Percentiles rank a stretch among this genome's conserved stretches.
These are phyloP conservation scores for Epinephelus lanceolatus DNA, from an alignment of 2,113 vertebrate species.

Conservation along the genomic window DNA sequence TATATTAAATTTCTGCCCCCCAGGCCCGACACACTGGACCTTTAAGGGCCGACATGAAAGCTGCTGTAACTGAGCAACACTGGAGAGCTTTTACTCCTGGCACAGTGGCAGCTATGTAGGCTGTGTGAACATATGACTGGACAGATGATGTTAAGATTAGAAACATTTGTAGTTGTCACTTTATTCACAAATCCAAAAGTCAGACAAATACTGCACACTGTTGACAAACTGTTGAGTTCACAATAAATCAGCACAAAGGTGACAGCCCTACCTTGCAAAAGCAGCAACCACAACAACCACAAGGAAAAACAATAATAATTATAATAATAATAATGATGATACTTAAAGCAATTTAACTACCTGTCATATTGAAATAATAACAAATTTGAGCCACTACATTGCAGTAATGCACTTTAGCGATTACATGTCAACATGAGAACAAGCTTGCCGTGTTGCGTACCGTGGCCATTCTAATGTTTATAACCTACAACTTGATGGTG, in stretches of 20 bases:
- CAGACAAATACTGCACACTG: conserved; percentile 66
- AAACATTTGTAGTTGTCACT: conserved; percentile 21
- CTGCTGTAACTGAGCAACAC: neutral
- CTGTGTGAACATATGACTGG: neutral
- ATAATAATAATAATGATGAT: conserved; percentile 9
- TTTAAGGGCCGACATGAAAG: neutral
- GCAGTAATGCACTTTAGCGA: conserved; percentile 3
- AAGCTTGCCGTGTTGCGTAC: neutral
- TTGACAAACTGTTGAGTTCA: conserved; percentile 50
- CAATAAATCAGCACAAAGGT: conserved; percentile 42
- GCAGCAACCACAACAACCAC: conserved; percentile 26
- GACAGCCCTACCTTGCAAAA: conserved; percentile 34
- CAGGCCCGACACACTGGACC: too few species aligned
- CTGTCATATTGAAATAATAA: conserved; percentile 1
- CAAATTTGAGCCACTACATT: conserved; percentile 14
- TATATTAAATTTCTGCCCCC: too few species aligned
- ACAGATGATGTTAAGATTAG: conserved; percentile 19
- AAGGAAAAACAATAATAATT: neutral
- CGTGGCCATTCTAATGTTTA: neutral
- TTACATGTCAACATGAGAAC: conserved; percentile 16
- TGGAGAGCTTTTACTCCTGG: too few species aligned
- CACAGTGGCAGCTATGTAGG: neutral
- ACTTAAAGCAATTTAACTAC: conserved; percentile 13
- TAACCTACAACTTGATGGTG: neutral
- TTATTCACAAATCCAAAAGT: conserved; percentile 65